phyloP scores from a whole-genome alignment of 2,888 invertebrate genomes.

The Ornithoptera alexandrae region DNA sequence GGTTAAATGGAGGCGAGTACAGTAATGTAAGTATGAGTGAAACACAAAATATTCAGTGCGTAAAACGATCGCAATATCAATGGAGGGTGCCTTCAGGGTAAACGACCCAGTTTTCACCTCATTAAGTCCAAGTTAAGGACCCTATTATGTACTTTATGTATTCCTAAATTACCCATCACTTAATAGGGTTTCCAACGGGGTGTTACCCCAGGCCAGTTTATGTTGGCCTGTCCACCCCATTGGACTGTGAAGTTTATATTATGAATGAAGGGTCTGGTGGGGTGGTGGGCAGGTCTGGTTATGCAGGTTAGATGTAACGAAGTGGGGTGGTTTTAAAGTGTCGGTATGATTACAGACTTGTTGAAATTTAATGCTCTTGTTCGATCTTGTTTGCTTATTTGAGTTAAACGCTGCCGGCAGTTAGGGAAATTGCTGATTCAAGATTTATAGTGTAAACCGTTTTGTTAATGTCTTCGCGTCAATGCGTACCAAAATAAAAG shows the following conservation, averaged over 20 bases:
- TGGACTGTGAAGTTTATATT: constrained; percentile 24
- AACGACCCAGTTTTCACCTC: constrained; percentile 76
- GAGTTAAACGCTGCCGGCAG: constrained; percentile 16
- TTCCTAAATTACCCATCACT: constrained; percentile 80
- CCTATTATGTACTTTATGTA: constrained; percentile 80
- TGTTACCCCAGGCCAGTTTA: constrained; percentile 58
- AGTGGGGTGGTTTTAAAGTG: constrained; percentile 72
- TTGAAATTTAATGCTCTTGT: constrained; percentile 73
- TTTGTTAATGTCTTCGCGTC: constrained; percentile 6
- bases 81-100: constrained; percentile 48
- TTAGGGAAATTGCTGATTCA: constrained; percentile 27
- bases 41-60: constrained; percentile 37
- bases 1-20: not conserved
- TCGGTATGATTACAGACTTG: constrained; percentile 73
- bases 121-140: constrained; percentile 75
- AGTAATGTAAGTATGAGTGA: constrained; percentile 9
- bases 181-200: constrained; percentile 71
- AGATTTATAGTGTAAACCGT: constrained; percentile 12
- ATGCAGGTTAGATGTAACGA: constrained; percentile 49
- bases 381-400: constrained; percentile 27
- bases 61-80: constrained; percentile 51
- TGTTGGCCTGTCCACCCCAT: constrained; percentile 42
- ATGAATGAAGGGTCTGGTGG: constrained; percentile 32
- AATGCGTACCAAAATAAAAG: not conserved
- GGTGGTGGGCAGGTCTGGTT: constrained; percentile 42